Base-by-base conservation (phyloP, 2,797 vertebrate genomes). In the Pteronotus mesoamericanus region DNA sequence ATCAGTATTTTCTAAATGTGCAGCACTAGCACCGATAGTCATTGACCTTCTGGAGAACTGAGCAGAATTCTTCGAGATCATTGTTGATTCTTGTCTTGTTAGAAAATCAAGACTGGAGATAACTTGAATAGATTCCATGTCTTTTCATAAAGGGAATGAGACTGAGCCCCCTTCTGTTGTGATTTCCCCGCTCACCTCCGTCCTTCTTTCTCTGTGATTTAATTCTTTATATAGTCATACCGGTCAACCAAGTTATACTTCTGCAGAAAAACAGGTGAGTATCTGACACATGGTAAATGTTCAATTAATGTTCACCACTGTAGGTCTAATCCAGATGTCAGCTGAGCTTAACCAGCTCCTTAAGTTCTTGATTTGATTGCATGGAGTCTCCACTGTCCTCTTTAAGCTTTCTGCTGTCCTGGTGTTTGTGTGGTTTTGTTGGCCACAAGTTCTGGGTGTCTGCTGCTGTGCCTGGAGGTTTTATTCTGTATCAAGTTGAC, bases 211-310 rank as follows among this genome's bases (percentile, higher is more conserved):
- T 87, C 57, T 71, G 90, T n/a, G 29, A 32, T 48, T 75, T 86
- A 57, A 82, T 88, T 88, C 75, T 80, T 18, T 53, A 85, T 83
- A 68, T 89, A 79, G 87, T 75, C 51, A 53, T 37, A 16, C 26
- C 78, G 79, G 44, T 78, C 86, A 85, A 74, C 37, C 46, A 85
- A 53, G 32, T 74, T 61, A 86, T 79, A 89, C 24, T 7, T 78
- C 83, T 57, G 24, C 15, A 29, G 89, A 71, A 44, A 88, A 93
- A 79, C 29, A 84, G 48, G 48, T 78, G 90, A 42, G 55, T 51
- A 11, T 75, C 86, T 19, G 11, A 72, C 59, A 11, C 29, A 3
- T 4, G 69, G 69, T 42, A 90, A 53, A 29, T 44, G 55, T 34
- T 80, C 37, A 26, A 6, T 87, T 42, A 51, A 34, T 2, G 21